phyloP scores from a whole-genome alignment of 2,797 vertebrate genomes.

The Sebastes jordani region DNA sequence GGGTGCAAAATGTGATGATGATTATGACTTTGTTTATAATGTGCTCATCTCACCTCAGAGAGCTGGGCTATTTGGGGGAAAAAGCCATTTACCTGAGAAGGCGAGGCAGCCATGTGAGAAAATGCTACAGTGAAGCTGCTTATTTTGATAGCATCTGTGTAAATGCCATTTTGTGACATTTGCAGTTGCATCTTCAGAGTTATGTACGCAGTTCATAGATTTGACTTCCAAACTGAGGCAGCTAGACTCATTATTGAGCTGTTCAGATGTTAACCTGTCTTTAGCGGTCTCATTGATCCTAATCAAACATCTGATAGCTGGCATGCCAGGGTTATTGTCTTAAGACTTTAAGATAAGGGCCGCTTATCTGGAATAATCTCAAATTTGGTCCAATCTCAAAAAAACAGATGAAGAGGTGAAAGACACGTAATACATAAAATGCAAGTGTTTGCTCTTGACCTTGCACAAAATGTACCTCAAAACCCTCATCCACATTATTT shows the following conservation, averaged over 20 bases:
- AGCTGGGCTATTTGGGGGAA: slow-evolving; percentile 59
- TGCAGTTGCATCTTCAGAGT: slow-evolving; percentile 40
- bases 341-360: slow-evolving; percentile 5
- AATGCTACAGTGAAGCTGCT: slow-evolving; percentile 45
- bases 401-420: neutral
- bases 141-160: slow-evolving; percentile 50
- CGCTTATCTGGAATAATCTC: slow-evolving; percentile 15
- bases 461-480: neutral
- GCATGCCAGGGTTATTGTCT: neutral
- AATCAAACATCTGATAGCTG: slow-evolving; percentile 25
- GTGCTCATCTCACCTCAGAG: slow-evolving; percentile 62
- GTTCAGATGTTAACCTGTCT: slow-evolving; percentile 42
- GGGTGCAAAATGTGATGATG: slow-evolving; percentile 65
- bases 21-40: slow-evolving; percentile 69
- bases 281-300: slow-evolving; percentile 26
- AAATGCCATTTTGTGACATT: slow-evolving; percentile 65
- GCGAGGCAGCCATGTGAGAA: slow-evolving; percentile 58
- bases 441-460: neutral
- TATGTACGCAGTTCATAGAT: slow-evolving; percentile 17
- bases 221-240: slow-evolving; percentile 18
- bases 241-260: slow-evolving; percentile 28
- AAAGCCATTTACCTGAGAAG: slow-evolving; percentile 62
- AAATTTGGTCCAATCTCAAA: neutral
- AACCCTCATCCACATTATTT: neutral
- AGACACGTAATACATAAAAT: neutral